Conservation (phyloP, 2,113 vertebrate genomes). For the Nematolebias whitei region DNA sequence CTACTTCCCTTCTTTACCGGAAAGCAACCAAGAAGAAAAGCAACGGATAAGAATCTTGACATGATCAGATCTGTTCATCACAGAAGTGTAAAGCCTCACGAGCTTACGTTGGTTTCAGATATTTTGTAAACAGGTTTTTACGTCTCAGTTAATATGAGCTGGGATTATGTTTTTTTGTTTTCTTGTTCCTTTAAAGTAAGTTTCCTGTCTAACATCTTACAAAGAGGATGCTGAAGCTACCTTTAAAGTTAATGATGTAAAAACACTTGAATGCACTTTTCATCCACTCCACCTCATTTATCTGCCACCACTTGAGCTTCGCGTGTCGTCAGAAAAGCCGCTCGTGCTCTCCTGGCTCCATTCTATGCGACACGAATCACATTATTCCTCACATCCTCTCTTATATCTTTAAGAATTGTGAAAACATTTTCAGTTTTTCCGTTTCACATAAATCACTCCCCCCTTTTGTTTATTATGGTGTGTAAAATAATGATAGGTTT, state of each 20-base stretch:
- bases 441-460: neutral
- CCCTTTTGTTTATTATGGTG: slow-evolving; percentile 4
- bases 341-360: neutral
- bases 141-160: slow-evolving; percentile 26
- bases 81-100: slow-evolving; percentile 16
- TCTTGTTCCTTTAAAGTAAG: slow-evolving; percentile 4
- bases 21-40: slow-evolving; percentile 5
- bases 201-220: slow-evolving; percentile 5
- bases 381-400: neutral
- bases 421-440: neutral
- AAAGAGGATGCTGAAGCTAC: slow-evolving; percentile 11
- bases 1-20: neutral
- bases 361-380: neutral
- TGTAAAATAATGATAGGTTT: neutral
- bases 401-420: neutral
- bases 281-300: slow-evolving; percentile 29
- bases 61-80: slow-evolving; percentile 25
- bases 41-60: slow-evolving; percentile 9
- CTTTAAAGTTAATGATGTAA: slow-evolving; percentile 49
- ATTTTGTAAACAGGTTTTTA: slow-evolving; percentile 14
- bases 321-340: slow-evolving; percentile 6
- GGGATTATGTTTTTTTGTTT: slow-evolving; percentile 17
- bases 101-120: slow-evolving; percentile 6
- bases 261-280: slow-evolving; percentile 54
- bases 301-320: slow-evolving; percentile 10